phyloP scores from a whole-genome alignment of 2,888 invertebrate genomes.

The Aleiodes testaceus region DNA sequence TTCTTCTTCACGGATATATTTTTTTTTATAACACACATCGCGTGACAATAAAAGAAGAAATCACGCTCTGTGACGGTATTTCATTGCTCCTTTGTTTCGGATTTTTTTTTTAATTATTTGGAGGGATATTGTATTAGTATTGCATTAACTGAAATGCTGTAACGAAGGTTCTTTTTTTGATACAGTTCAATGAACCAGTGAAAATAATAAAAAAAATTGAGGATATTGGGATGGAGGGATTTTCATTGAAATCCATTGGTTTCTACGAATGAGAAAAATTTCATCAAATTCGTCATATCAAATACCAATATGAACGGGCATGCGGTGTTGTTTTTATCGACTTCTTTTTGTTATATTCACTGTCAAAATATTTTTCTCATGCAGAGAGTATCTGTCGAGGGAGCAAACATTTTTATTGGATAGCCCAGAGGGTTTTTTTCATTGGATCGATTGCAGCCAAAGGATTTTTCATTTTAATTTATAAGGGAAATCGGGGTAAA shows the following conservation, averaged over 20 bases:
- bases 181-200: conserved; percentile 21
- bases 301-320: neutral
- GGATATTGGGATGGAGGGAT: conserved; percentile 4
- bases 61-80: neutral
- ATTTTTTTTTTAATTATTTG: too few relatives aligned
- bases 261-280: conserved; percentile 10
- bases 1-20: neutral
- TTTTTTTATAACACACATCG: conserved; percentile 27
- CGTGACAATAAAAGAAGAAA: conserved; percentile 24
- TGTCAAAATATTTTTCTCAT: conserved; percentile 14
- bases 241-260: conserved; percentile 12
- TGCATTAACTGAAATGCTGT: neutral
- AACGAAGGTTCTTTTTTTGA: neutral
- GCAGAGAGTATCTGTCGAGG: neutral
- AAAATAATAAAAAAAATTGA: neutral
- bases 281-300: conserved; percentile 21
- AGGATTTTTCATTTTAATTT: neutral
- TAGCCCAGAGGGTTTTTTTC: neutral
- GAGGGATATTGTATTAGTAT: too few relatives aligned
- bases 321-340: conserved; percentile 4
- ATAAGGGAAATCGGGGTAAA: too few relatives aligned
- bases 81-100: too few relatives aligned
- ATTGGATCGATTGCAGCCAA: neutral
- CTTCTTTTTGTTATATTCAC: neutral
- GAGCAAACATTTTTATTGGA: conserved; percentile 5